Percentiles rank a stretch among this genome's conserved stretches.
Evolutionary conservation across 2,888 invertebrate genomes (phyloP).

Genomic region (Stenodema calcarata): DNA sequence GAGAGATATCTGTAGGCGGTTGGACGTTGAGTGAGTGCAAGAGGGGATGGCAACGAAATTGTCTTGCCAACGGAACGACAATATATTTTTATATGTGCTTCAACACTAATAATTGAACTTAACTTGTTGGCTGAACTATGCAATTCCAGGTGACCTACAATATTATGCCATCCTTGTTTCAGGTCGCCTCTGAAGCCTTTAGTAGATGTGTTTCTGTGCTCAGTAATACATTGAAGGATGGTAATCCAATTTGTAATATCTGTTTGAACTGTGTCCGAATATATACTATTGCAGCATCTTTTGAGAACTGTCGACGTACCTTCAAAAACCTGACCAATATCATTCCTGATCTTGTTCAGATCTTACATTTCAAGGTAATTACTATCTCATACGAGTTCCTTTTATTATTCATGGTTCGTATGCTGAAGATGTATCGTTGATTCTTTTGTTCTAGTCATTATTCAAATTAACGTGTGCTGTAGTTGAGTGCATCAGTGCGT

Average conservation of each 20-base stretch:
- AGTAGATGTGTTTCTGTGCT: constrained; percentile 93
- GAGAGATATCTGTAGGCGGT: too few relatives aligned
- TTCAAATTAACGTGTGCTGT: constrained; percentile 84
- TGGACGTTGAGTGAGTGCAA: too few relatives aligned
- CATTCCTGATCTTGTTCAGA: constrained; percentile 83
- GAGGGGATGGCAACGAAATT: too few relatives aligned
- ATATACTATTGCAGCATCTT: constrained; percentile 94
- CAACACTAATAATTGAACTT: too few relatives aligned
- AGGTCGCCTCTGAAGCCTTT: constrained; percentile 86
- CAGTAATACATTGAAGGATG: constrained; percentile 76
- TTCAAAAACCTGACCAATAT: constrained; percentile 84
- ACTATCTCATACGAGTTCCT: not conserved
- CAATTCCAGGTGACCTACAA: not conserved
- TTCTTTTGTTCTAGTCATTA: constrained; percentile 70
- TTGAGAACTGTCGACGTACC: constrained; percentile 85
- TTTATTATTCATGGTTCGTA: not conserved
- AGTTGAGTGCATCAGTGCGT: constrained; percentile 86
- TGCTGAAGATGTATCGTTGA: constrained; percentile 3
- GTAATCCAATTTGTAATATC: constrained; percentile 85
- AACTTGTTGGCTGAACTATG: too few relatives aligned
- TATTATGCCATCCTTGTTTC: too few relatives aligned
- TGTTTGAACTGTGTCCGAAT: constrained; percentile 88
- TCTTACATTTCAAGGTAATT: constrained; percentile 81
- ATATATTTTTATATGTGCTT: too few relatives aligned
- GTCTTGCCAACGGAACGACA: too few relatives aligned